Evolutionary conservation across 2,888 invertebrate species (phyloP), one percentile per base, ranked within the genome.

Genomic region (Tetranychus truncatus): DNA sequence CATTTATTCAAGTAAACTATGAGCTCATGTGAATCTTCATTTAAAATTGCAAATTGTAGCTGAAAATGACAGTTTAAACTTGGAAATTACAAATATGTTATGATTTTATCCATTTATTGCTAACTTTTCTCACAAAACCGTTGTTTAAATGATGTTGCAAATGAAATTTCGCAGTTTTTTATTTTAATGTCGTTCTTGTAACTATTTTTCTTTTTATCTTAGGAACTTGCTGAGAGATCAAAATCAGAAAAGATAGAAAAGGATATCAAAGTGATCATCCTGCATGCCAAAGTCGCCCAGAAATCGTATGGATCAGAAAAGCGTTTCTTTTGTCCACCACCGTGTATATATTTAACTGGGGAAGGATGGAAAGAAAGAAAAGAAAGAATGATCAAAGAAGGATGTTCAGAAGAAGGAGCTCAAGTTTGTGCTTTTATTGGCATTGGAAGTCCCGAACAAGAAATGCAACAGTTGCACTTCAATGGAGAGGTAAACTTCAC

Each of bases 291-390:
- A 87, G 99, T 99, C 73, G 99, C 99, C 55, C 99, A 99, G 84
- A 99, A 99, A 82, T 97, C 96, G 0, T 99, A 99, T 82, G 99
- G 99, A 78, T 99, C 97, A 83, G 99, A 99, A 82, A 99, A 99
- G 84, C 87, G 99, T 84, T 99, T 99, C 85, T 99, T 99, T 85
- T 99, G 97, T 81, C 99, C 99, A 0, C 99, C 99, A 1, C 99
- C 99, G 0, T 99, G 97, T 84, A 95, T 99, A 81, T 99, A 99
- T 84, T 86, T 99, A 78, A 91, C 92, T 81, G 97, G 97, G n/a
- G 94, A 92, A 80, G 99, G 97, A 18, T 99, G 99, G 99, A 88
- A 94, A 81, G 87, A 92, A 84, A 88, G 95, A 77, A 91, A 93
- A 81, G 95, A 95, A 83, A 91, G 94, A 82, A 91, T 95, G 90